Evolutionary conservation across 2,113 vertebrate species (phyloP).

Genomic region (Notarius lentiginosus): DNA sequence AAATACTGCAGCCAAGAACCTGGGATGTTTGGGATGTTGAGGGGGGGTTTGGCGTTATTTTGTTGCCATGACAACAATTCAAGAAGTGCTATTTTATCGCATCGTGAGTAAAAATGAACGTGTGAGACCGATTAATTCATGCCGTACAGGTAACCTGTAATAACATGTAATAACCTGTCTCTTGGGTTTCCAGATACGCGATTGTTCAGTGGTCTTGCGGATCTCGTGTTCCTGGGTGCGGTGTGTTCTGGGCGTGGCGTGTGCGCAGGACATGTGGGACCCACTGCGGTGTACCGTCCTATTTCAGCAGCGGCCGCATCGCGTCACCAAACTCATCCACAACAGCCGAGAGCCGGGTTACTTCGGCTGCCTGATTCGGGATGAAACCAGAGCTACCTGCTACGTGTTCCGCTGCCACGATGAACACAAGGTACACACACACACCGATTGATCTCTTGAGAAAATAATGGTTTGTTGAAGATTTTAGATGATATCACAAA

Average conservation of each 20-base stretch:
- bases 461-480: background rate
- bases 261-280: constrained; percentile 77
- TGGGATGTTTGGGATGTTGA: background rate
- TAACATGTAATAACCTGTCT: too few species aligned
- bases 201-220: constrained; percentile 71
- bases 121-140: too few species aligned
- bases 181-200: constrained; percentile 35
- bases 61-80: background rate
- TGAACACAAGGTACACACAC: constrained; percentile 83
- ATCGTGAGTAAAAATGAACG: too few species aligned
- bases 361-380: constrained; percentile 87
- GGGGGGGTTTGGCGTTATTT: background rate
- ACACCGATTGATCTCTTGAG: background rate
- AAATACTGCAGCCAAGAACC: too few species aligned
- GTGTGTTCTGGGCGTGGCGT: constrained; percentile 74
- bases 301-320: constrained; percentile 86
- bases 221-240: constrained; percentile 75
- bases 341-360: constrained; percentile 89
- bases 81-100: background rate
- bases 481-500: background rate
- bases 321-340: constrained; percentile 86
- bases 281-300: constrained; percentile 81
- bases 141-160: too few species aligned
- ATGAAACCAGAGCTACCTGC: constrained; percentile 74
- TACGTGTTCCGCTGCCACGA: constrained; percentile 89